phyloP scores from a whole-genome alignment of 2,888 invertebrate genomes.

The Nemoura dubitans region DNA sequence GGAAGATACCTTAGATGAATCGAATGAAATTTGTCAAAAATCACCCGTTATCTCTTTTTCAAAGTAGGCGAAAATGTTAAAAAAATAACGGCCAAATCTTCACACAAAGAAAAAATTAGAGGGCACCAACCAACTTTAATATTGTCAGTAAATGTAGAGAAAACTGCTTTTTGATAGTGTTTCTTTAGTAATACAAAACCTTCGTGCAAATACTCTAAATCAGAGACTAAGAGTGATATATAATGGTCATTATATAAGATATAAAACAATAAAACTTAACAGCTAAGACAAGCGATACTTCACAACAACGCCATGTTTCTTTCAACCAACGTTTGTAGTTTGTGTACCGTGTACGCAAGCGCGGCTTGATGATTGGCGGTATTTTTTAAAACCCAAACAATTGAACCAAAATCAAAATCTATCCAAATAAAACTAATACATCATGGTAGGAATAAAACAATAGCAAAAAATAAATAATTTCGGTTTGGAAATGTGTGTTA shows the following conservation, averaged over 20 bases:
- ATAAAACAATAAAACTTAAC: constrained; percentile 30
- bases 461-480: too few species aligned
- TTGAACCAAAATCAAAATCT: too few species aligned
- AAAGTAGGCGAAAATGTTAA: neutral
- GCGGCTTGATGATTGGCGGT: too few species aligned
- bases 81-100: neutral
- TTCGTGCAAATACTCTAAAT: neutral
- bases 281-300: neutral
- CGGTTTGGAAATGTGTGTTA: too few species aligned
- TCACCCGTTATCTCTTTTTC: neutral
- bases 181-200: neutral
- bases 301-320: neutral
- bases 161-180: neutral
- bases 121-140: neutral
- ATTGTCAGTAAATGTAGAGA: neutral
- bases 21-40: neutral
- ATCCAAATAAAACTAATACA: too few species aligned
- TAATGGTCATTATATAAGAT: constrained; percentile 24
- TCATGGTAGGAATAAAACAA: too few species aligned
- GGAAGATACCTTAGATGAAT: neutral
- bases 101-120: neutral
- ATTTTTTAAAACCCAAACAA: too few species aligned
- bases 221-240: neutral
- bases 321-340: neutral
- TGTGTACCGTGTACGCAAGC: neutral